These are phyloP conservation scores for Meloidogyne floridensis DNA, from an alignment of 1,140 invertebrate species.

Conservation along the genomic window DNA sequence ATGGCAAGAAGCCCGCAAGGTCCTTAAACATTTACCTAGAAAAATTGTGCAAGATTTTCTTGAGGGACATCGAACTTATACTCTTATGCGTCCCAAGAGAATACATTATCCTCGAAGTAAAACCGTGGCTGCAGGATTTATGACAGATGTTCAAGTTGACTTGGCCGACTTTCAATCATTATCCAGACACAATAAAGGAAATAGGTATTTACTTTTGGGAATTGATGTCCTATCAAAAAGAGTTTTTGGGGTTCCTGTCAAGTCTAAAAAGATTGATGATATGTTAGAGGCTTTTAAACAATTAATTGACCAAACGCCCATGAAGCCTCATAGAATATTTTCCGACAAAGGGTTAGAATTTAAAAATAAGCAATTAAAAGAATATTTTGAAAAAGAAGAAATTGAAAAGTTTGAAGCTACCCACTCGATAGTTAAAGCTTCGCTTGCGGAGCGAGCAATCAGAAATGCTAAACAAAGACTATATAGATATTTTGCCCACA, in stretches of 20 bases:
- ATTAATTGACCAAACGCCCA: constrained; percentile 30
- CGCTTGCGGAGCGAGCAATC: constrained; percentile 43
- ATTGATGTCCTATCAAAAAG: constrained; percentile 12
- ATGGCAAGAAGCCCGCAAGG: constrained; percentile 12
- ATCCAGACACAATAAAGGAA: neutral
- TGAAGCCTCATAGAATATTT: constrained; percentile 30
- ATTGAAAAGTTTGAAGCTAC: constrained; percentile 13
- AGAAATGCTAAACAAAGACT: constrained; percentile 44
- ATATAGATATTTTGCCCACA: constrained; percentile 41
- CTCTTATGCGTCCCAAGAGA: neutral
- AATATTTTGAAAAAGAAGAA: constrained; percentile 41
- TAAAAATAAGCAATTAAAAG: constrained; percentile 21
- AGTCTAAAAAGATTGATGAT: neutral
- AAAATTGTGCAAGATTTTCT: constrained; percentile 4
- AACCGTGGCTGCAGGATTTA: constrained; percentile 17
- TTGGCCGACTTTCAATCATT: constrained; percentile 11
- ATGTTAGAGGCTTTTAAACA: constrained; percentile 35
- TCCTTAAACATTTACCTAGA: neutral
- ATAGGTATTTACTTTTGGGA: constrained; percentile 8
- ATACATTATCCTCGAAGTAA: neutral
- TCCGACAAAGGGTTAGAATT: constrained; percentile 43
- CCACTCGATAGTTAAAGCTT: constrained; percentile 30
- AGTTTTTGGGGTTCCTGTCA: neutral
- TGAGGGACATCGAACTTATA: constrained; percentile 13
- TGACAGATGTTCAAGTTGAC: constrained; percentile 29